These are phyloP conservation scores for Psammodynastes pulverulentus DNA, from an alignment of 2,113 vertebrate genomes.

Conservation along the genomic window DNA sequence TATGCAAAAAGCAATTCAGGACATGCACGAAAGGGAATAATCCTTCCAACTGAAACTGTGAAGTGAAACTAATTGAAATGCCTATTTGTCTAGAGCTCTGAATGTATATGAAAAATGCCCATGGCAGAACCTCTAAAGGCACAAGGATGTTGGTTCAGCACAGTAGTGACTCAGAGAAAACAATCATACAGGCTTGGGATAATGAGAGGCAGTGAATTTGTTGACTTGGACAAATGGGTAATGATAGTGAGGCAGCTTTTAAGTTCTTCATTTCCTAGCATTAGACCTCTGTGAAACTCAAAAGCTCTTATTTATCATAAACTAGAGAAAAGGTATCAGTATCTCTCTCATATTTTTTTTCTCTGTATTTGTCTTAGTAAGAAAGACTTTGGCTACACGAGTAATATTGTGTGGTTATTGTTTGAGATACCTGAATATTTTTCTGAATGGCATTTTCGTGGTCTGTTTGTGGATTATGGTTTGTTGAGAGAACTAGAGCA, in stretches of 20 bases:
- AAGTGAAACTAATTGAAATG: constrained; percentile 28
- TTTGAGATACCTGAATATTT: not conserved
- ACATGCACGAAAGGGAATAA: constrained; percentile 8
- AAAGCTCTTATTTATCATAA: not conserved
- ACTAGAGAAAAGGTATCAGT: not conserved
- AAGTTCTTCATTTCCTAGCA: not conserved
- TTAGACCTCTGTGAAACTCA: not conserved
- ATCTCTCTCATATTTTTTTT: not conserved
- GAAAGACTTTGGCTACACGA: not conserved
- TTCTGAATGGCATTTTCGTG: not conserved
- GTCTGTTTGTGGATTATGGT: too few relatives aligned
- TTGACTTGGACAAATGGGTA: not conserved
- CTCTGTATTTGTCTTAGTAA: not conserved
- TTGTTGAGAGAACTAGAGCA: too few relatives aligned
- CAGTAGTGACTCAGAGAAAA: constrained; percentile 18
- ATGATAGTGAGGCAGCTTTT: not conserved
- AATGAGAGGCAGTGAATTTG: not conserved
- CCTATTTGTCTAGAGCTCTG: constrained; percentile 18
- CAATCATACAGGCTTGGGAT: not conserved
- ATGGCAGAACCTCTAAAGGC: constrained; percentile 14
- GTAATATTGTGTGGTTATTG: not conserved
- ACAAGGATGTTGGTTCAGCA: constrained; percentile 6
- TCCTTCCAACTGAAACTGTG: constrained; percentile 26
- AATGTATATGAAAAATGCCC: constrained; percentile 21
- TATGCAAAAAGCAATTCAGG: constrained; percentile 18